These are phyloP conservation scores for Tipula vernalis DNA, from an alignment of 2,888 invertebrate species.

Conservation along the genomic window DNA sequence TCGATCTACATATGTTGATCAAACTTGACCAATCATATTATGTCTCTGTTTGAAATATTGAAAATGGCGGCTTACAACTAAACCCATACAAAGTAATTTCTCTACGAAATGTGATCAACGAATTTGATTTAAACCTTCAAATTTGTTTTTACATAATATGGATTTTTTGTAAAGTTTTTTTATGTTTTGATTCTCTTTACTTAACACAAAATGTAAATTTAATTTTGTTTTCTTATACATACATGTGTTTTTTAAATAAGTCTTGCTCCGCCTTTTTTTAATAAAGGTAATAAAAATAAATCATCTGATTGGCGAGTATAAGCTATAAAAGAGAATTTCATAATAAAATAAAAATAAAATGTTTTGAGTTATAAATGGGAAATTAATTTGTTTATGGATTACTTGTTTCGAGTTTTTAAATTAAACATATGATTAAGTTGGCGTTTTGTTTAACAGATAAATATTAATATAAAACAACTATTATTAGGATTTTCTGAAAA, in stretches of 20 bases:
- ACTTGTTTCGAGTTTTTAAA: too few relatives aligned
- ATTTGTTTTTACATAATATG: neutral
- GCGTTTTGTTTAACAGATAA: too few relatives aligned
- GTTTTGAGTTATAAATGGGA: neutral
- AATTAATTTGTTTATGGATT: too few relatives aligned
- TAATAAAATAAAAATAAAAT: neutral
- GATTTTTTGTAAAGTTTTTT: neutral
- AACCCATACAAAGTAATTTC: neutral
- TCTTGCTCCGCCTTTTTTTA: neutral
- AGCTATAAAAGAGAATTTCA: neutral
- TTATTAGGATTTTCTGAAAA: too few relatives aligned
- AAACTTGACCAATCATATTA: too few relatives aligned
- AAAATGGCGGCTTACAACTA: neutral
- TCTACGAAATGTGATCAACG: neutral
- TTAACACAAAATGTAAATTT: neutral
- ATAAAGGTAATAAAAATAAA: neutral
- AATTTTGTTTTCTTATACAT: neutral
- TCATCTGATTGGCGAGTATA: neutral
- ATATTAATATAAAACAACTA: too few relatives aligned
- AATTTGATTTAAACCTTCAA: neutral
- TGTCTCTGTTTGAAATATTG: too few relatives aligned
- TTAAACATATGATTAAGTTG: too few relatives aligned
- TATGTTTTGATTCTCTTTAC: neutral
- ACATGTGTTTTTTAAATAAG: neutral
- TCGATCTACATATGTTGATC: too few relatives aligned